Evolutionary conservation across 2,888 invertebrate species (phyloP), one percentile per base, ranked within the genome.

Genomic region (Heteropelma amictum): DNA sequence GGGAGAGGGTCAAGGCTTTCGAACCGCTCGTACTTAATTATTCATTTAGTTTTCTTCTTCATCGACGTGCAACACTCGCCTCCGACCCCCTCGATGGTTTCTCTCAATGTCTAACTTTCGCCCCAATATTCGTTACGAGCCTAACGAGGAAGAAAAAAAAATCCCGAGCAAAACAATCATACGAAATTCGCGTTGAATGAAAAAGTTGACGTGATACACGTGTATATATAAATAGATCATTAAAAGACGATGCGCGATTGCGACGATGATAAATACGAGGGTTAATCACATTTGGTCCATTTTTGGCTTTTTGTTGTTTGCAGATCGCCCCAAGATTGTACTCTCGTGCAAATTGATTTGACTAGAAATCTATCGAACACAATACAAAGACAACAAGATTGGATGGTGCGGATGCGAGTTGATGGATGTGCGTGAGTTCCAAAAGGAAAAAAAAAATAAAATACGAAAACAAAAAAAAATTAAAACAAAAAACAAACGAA

Each of bases 341-440:
- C 87, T 84, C 84, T 86, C 87, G 84, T 87, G 86, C 86, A 85
- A 87, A 86, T 88, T 87, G 86, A 88, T 86, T 86, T 88, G 84
- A 87, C 87, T 86, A 88, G 86, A 88, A 85, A 85, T 85, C 87
- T 88, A 87, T 88, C 87, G 83, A 88, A 86, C 86, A 88, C 87
- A 87, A 86, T 86, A 85, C 87, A 88, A 87, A 87, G 87, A 87
- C 88, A 87, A 86, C 87, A 87, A 87, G 85, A 87, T 88, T 88
- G 87, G 87, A 88, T 88, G 85, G 82, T 88, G 84, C 83, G 87
- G 86, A 88, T 88, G 88, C 86, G 86, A 87, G 84, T 87, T 87
- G 86, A 87, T 87, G 85, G 87, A 88, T 88, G 88, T 88, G 87
- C 86, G 87, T 88, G 87, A 87, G 85, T 86, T 84, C 84, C 85